Conservation (phyloP, 2,888 invertebrate species). For the Ochropleura plecta region DNA sequence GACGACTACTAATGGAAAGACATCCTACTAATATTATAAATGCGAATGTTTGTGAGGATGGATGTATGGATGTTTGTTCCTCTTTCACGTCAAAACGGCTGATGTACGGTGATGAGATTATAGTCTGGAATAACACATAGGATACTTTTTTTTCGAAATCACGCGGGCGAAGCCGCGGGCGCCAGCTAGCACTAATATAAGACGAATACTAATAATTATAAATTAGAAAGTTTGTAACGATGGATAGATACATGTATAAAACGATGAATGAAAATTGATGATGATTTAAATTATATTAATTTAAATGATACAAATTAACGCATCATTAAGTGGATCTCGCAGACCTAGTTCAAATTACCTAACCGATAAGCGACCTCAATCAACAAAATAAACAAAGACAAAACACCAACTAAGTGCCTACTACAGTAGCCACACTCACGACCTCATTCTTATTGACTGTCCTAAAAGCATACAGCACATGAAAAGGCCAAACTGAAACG, state of each 20-base stretch:
- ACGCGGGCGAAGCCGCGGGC: no score
- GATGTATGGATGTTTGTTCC: neutral
- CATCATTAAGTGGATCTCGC: slow-evolving; percentile 25
- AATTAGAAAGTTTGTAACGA: no score
- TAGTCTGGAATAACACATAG: neutral
- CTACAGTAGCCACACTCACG: slow-evolving; percentile 24
- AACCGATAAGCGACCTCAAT: slow-evolving; percentile 51
- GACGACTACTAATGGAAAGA: neutral
- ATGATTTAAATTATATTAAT: no score
- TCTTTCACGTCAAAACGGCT: neutral
- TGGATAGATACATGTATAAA: no score
- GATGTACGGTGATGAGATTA: no score
- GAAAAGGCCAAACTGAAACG: neutral
- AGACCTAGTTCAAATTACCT: slow-evolving; percentile 48
- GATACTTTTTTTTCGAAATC: neutral
- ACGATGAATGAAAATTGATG: no score
- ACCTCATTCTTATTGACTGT: slow-evolving; percentile 41
- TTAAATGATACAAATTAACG: slow-evolving; percentile 35
- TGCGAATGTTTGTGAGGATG: neutral
- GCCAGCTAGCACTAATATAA: no score
- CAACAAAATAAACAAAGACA: slow-evolving; percentile 47
- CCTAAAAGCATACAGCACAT: slow-evolving; percentile 4
- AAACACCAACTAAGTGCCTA: slow-evolving; percentile 6
- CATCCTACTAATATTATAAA: neutral
- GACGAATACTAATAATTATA: no score